Conservation (phyloP, 1,140 invertebrate genomes). For the Holotrichia oblita region DNA sequence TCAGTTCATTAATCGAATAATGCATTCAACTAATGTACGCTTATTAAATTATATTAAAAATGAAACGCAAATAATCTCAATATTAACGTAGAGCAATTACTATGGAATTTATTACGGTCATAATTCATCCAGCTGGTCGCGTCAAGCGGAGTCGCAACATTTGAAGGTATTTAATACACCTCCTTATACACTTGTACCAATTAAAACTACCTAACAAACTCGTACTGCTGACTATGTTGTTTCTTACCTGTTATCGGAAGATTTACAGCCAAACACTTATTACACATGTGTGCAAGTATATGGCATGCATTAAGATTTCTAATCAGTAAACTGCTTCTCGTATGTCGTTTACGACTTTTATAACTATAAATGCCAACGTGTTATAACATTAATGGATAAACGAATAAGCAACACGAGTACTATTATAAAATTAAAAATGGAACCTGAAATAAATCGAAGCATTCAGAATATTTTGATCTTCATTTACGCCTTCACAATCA, state of each 20-base stretch:
- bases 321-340: not conserved
- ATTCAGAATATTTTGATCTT: too few species aligned
- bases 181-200: constrained; percentile 33
- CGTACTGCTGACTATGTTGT: constrained; percentile 24
- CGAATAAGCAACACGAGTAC: too few species aligned
- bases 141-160: constrained; percentile 24
- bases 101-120: constrained; percentile 5
- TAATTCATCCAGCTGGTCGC: constrained; percentile 13
- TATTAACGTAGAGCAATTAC: constrained; percentile 12
- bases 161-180: constrained; percentile 31
- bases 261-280: constrained; percentile 22
- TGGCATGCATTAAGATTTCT: constrained; percentile 17
- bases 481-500: too few species aligned
- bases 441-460: too few species aligned
- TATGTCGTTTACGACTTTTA: constrained; percentile 9
- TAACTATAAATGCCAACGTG: not conserved
- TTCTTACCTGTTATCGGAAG: constrained; percentile 21
- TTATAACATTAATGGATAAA: constrained; percentile 8
- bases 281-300: constrained; percentile 5
- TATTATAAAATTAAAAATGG: too few species aligned
- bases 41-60: constrained; percentile 28
- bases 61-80: constrained; percentile 10
- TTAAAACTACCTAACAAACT: constrained; percentile 26
- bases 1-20: not conserved
- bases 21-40: not conserved